Conservation (phyloP, 2,888 invertebrate species). For the Nudaria mundana region DNA sequence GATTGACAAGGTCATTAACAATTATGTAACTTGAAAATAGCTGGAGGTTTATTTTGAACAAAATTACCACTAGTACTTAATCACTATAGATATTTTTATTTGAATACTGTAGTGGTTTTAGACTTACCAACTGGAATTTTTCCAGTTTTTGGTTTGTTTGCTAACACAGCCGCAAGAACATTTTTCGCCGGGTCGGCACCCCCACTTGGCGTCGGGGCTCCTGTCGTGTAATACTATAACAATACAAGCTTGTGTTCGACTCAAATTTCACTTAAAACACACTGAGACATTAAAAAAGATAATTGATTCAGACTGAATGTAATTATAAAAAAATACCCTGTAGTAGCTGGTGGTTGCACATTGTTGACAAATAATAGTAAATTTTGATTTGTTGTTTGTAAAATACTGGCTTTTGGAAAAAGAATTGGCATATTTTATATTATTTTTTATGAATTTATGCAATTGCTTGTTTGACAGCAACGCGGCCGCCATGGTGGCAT, state of each 20-base stretch:
- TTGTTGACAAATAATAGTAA: constrained; percentile 55
- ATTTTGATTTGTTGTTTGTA: constrained; percentile 56
- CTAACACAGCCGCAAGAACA: constrained; percentile 73
- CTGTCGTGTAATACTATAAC: constrained; percentile 61
- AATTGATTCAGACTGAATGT: constrained; percentile 4
- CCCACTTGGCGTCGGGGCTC: constrained; percentile 42
- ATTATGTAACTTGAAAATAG: constrained; percentile 42
- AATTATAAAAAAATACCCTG: constrained; percentile 49
- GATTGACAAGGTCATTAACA: constrained; percentile 49
- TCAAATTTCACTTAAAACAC: constrained; percentile 6
- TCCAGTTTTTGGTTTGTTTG: constrained; percentile 74
- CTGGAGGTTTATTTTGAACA: constrained; percentile 1
- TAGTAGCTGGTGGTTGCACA: constrained; percentile 57
- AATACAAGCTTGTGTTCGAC: constrained; percentile 9
- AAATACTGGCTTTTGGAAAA: constrained; percentile 41
- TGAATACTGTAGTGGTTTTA: background rate
- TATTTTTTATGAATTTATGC: constrained; percentile 60
- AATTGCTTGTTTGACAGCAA: constrained; percentile 65
- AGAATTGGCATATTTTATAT: constrained; percentile 54
- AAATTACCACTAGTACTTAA: background rate
- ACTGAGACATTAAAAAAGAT: constrained; percentile 12
- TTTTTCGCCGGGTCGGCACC: constrained; percentile 68
- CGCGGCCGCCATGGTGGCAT: constrained; percentile 68
- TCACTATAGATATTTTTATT: background rate
- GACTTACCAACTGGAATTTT: constrained; percentile 76